Conservation (phyloP, 35 echinoderm and acorn worm species). For the Strongylocentrotus purpuratus region DNA sequence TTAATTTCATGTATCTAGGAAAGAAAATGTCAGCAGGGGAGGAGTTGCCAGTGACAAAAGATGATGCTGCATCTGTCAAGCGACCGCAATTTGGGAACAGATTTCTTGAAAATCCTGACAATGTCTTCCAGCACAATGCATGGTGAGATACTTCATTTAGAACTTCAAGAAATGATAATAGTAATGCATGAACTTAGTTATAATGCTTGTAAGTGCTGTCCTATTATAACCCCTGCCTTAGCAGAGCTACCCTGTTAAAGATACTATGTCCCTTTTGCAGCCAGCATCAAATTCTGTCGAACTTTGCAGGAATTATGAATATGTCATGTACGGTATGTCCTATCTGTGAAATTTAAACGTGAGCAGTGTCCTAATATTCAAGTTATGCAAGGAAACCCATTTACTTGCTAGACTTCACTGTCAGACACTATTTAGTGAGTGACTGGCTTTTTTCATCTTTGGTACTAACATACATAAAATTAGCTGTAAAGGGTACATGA, state of each 20-base stretch:
- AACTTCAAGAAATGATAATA: not conserved
- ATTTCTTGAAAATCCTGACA: conserved; percentile 57
- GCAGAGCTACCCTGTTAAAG: not conserved
- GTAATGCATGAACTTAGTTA: not conserved
- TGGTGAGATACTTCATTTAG: conserved; percentile 46
- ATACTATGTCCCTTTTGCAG: not conserved
- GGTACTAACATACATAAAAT: too few relatives aligned
- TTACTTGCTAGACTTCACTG: too few relatives aligned
- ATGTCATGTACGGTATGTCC: not conserved
- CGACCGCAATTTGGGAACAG: conserved; percentile 69
- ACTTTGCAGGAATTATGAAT: not conserved
- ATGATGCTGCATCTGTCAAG: not conserved
- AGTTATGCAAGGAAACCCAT: too few relatives aligned
- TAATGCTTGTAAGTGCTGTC: not conserved
- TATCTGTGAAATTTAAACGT: too few relatives aligned
- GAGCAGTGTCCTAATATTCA: too few relatives aligned
- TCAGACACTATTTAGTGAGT: too few relatives aligned
- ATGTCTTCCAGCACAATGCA: conserved; percentile 76
- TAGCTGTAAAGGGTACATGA: too few relatives aligned
- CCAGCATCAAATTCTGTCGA: not conserved
- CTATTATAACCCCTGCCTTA: not conserved
- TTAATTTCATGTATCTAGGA: not conserved
- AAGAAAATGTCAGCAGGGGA: not conserved
- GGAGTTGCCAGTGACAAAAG: not conserved
- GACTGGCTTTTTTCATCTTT: too few relatives aligned